Base-by-base conservation (phyloP, 1,140 invertebrate species). In the Drosophila pallidifrons region DNA sequence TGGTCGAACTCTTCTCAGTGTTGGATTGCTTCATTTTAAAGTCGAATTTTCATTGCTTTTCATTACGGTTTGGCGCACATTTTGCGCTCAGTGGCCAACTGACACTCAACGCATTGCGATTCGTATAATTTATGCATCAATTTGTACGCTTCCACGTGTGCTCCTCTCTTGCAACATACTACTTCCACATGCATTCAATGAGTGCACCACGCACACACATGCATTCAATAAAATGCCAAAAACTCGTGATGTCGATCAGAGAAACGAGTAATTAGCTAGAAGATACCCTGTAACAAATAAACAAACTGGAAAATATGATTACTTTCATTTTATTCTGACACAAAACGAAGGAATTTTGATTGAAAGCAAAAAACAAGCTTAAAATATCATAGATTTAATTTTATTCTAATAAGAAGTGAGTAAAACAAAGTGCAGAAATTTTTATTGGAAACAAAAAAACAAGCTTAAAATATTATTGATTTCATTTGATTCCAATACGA, bases 31-130 rank as follows among this genome's bases (percentile, higher is more conserved):
- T 54, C 43, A 38, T 66, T 71, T 72, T 30, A 6, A 47, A 72
- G 68, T 54, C 55, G 30, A 35, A 43, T 60, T 72, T 69, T 74
- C 64, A 69, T 79, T 70, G 63, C 58, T 71, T 82, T 77, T 77
- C 81, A 86, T 86, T 87, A 83, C 41, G 71, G 15, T 68, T 86
- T 86, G 52, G 64, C 38, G 43, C 59, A 82, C 75, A 86, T 81
- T 86, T 69, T 60, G 60, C 60, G 79, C 70, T 76, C 67, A 58
- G 79, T 79, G 82, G 64, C 45, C 75, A 88, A 58, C 77, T 82
- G 82, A 87, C 83, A 88, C 77, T 80, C 83, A 88, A 88, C 82
- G 83, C 82, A 87, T 83, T 88, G 82, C 82, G 80, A 80, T 75
- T 71, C 69, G 41, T 75, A 80, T 87, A 87, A 87, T 80, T 80